Evolutionary conservation across 2,797 vertebrate species (phyloP), one percentile per base, ranked within the genome.

Genomic region (Staurois parvus): DNA sequence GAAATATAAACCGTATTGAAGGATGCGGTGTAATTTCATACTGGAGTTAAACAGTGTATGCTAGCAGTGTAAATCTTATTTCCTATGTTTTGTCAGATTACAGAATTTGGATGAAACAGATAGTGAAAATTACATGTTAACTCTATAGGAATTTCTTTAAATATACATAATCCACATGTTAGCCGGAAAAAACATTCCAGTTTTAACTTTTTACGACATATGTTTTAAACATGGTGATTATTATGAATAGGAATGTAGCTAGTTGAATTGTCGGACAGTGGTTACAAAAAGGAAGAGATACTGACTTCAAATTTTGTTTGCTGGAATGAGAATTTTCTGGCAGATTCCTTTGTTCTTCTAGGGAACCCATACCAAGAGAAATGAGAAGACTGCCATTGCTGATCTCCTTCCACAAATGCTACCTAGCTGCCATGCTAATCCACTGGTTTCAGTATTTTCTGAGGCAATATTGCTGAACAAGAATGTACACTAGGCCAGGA

Each of bases 41-140:
- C 37, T 76, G 2, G 34, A 68, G 72, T 84, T 76, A 69, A 77
- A 84, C 66, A 76, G 29, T 77, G 67, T 28, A 84, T 76, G 26
- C 40, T 52, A 48, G 74, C 42, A 67, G 73, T 77, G 66, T 69
- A 70, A 77, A 83, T 62, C 19, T 26, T 17, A 72, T 84, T 77
- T 84, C 75, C 74, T 72, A 62, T 77, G 82, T 84, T 84, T 76
- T 83, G 40, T 77, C 66, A 21, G 37, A n/a, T 77, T 45, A 77
- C 45, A 77, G 76, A 24, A 83, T 56, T 70, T 56, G 45, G 75
- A 62, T 77, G 4, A 7, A 56, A 42, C n/a, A 28, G 66, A 77
- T 69, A 17, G 62, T 32, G 74, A 70, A 84, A 84, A 84, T 84
- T 76, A 84, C 76, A 84, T 84, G 82, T 74, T 77, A 32, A 76